Percentiles rank a stretch among this genome's conserved stretches.
These are phyloP conservation scores for Poecilia latipinna DNA, from an alignment of 2,113 vertebrate species.

Conservation along the genomic window DNA sequence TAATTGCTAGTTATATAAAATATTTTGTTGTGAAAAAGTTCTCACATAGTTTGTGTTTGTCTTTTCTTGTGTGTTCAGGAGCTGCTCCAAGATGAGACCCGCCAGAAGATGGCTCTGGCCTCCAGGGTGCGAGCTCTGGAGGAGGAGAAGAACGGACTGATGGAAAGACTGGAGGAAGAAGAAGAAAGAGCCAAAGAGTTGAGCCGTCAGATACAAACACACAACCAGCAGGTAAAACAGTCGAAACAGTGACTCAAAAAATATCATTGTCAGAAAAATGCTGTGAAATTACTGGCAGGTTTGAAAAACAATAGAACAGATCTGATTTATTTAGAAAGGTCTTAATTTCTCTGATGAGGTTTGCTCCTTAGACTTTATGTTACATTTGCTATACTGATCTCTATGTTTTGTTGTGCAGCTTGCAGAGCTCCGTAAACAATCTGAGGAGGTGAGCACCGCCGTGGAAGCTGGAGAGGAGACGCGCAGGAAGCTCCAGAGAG, in stretches of 20 bases:
- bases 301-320: neutral
- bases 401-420: conserved; percentile 70
- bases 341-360: neutral
- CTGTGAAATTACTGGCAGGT: neutral
- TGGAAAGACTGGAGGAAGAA: conserved; percentile 90
- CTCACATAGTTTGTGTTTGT: neutral
- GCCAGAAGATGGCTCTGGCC: conserved; percentile 86
- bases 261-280: no score
- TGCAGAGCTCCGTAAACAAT: conserved; percentile 84
- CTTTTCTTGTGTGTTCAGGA: conserved; percentile 75
- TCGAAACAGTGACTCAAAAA: neutral
- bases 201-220: conserved; percentile 81
- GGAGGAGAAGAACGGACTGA: conserved; percentile 83
- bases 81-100: conserved; percentile 87
- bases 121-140: conserved; percentile 85
- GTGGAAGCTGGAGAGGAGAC: conserved; percentile 85
- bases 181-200: conserved; percentile 80
- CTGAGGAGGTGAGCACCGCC: conserved; percentile 84
- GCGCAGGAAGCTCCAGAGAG: conserved; percentile 84
- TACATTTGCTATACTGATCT: neutral
- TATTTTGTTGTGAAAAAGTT: neutral
- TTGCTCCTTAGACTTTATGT: neutral
- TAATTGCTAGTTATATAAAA: no score
- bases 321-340: neutral
- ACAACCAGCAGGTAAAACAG: conserved; percentile 78